A percentile compares a stretch with the other conserved stretches of the same genome.
Conservation (phyloP, 2,797 vertebrate species). For the Bradypodion ventrale region DNA sequence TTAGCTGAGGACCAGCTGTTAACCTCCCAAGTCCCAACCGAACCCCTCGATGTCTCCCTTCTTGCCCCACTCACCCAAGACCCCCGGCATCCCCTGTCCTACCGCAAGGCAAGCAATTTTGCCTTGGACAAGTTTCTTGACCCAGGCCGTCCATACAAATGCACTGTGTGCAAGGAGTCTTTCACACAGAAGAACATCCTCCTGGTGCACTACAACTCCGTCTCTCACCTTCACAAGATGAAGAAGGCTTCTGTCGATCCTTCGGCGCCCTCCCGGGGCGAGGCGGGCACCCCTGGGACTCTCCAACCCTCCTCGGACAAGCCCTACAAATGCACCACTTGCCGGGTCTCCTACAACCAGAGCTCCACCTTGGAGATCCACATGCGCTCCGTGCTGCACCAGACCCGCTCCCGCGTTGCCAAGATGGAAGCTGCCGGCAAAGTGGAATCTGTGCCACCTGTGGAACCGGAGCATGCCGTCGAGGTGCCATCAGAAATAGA, state of each 20-base stretch:
- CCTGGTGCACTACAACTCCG: conserved; percentile 90
- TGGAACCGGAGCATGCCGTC: conserved; percentile 14
- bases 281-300: conserved; percentile 42
- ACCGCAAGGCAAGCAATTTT: conserved; percentile 74
- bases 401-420: conserved; percentile 86
- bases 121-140: conserved; percentile 76
- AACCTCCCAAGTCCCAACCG: not conserved
- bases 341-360: conserved; percentile 92
- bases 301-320: conserved; percentile 73
- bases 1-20: conserved; percentile 60
- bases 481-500: conserved; percentile 60
- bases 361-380: conserved; percentile 90
- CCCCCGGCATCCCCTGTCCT: conserved; percentile 64
- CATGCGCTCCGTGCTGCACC: conserved; percentile 86
- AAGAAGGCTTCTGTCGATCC: conserved; percentile 73
- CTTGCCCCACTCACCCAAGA: conserved; percentile 50
- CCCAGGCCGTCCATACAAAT: conserved; percentile 83
- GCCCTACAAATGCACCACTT: conserved; percentile 90
- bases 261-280: conserved; percentile 52
- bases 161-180: conserved; percentile 87
- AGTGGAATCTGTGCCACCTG: conserved; percentile 28
- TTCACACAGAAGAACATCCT: conserved; percentile 88
- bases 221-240: conserved; percentile 90
- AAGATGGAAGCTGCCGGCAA: conserved; percentile 63
- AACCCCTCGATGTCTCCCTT: conserved; percentile 28